Percentiles rank a stretch among this genome's conserved stretches.
Evolutionary conservation across 2,888 invertebrate genomes (phyloP).

Genomic region (Anorthoa munda): DNA sequence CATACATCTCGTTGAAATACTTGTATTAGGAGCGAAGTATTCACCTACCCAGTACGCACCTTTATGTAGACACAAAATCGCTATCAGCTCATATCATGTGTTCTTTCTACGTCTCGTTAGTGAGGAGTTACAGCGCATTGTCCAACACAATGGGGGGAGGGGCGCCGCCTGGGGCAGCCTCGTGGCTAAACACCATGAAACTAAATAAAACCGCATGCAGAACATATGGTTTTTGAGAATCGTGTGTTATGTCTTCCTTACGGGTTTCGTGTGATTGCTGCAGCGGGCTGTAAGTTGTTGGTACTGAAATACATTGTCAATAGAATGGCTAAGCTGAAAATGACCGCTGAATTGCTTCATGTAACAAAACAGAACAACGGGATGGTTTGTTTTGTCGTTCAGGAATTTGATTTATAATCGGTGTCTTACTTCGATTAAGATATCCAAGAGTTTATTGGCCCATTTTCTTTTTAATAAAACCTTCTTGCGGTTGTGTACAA

Average conservation of each 20-base stretch:
- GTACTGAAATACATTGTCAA: constrained; percentile 27
- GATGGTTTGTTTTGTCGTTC: not conserved
- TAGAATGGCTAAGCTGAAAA: not conserved
- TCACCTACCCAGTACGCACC: too few species aligned
- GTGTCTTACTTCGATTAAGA: not conserved
- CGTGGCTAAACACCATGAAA: constrained; percentile 81
- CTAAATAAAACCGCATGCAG: constrained; percentile 66
- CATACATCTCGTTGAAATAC: not conserved
- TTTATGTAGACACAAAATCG: constrained; percentile 14
- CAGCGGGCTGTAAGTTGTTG: not conserved
- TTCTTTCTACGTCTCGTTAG: constrained; percentile 82
- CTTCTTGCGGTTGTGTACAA: not conserved
- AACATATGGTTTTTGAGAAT: constrained; percentile 60
- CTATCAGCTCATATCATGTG: constrained; percentile 38
- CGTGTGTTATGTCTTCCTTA: constrained; percentile 61
- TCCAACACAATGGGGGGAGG: constrained; percentile 88
- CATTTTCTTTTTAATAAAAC: not conserved
- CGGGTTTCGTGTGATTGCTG: constrained; percentile 40
- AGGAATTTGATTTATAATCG: not conserved
- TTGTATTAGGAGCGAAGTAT: not conserved
- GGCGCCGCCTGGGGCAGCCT: constrained; percentile 77
- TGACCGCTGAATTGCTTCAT: too few species aligned
- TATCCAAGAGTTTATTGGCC: not conserved
- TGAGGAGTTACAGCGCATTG: constrained; percentile 88
- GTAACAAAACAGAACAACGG: not conserved